Conservation (phyloP, 2,888 invertebrate genomes). For the Scelioninae gen. 1 region DNA sequence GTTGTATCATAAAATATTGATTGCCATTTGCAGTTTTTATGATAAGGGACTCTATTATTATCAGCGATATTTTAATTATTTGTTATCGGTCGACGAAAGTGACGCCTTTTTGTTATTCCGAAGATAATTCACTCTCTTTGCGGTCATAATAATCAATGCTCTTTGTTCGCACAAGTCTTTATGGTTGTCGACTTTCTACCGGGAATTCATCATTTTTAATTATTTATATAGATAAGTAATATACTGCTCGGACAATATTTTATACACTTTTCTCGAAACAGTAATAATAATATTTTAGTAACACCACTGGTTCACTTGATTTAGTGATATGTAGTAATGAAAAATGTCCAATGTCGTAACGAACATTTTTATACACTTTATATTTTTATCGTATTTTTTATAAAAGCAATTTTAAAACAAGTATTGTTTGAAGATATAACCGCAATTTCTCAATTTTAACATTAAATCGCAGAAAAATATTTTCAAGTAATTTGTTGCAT, state of each 20-base stretch:
- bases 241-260: conserved; percentile 39
- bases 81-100: conserved; percentile 34
- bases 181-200: conserved; percentile 44
- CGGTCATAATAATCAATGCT: conserved; percentile 53
- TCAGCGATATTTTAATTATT: conserved; percentile 60
- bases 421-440: not conserved
- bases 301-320: not conserved
- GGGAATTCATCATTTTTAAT: conserved; percentile 69
- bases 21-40: conserved; percentile 44
- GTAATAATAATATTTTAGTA: conserved; percentile 17
- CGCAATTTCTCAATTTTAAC: too few species aligned
- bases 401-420: not conserved
- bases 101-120: conserved; percentile 49
- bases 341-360: conserved; percentile 6
- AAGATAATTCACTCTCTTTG: conserved; percentile 46
- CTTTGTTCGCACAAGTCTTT: conserved; percentile 48
- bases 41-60: conserved; percentile 56
- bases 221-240: conserved; percentile 63
- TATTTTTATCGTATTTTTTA: not conserved
- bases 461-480: too few species aligned
- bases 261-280: conserved; percentile 23
- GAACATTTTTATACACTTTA: not conserved
- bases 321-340: not conserved
- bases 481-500: too few species aligned
- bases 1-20: conserved; percentile 46